phyloP scores from a whole-genome alignment of 2,888 invertebrate genomes.

The Deroplatys truncata region DNA sequence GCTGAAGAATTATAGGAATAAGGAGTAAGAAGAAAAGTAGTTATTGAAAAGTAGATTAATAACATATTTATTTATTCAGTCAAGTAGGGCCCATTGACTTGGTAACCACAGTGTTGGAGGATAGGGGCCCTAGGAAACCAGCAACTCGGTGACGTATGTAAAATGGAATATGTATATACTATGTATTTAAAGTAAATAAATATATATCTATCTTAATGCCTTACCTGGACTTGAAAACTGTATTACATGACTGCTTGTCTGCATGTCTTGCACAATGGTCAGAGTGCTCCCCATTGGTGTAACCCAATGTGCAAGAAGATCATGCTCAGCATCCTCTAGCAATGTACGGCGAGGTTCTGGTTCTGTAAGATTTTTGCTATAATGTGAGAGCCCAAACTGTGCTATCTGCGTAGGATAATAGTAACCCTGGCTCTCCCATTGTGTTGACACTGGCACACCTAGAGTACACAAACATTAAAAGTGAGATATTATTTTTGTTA shows the following conservation, averaged over 20 bases:
- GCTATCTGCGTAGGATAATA: slow-evolving; percentile 98
- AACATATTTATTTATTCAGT: too few relatives aligned
- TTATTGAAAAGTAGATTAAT: too few relatives aligned
- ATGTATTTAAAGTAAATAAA: too few relatives aligned
- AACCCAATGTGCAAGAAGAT: slow-evolving; percentile 62
- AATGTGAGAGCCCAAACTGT: slow-evolving; percentile 96
- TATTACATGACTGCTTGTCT: slow-evolving; percentile 58
- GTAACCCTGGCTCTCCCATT: slow-evolving; percentile 94
- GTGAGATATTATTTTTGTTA: too few relatives aligned
- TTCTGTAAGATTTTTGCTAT: slow-evolving; percentile 89
- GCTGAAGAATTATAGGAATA: too few relatives aligned
- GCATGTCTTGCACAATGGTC: slow-evolving; percentile 57
- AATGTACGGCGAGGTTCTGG: slow-evolving; percentile 68
- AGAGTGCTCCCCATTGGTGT: slow-evolving; percentile 66
- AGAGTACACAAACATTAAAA: slow-evolving; percentile 1
- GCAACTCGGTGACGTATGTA: too few relatives aligned
- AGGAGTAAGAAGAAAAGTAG: too few relatives aligned
- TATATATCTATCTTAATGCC: too few relatives aligned
- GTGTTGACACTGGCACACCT: slow-evolving; percentile 88
- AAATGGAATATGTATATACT: too few relatives aligned
- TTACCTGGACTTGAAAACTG: slow-evolving; percentile 63
- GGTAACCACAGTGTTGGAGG: too few relatives aligned
- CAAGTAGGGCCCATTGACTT: too few relatives aligned
- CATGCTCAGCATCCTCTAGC: slow-evolving; percentile 71
- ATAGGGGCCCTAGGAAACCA: too few relatives aligned